Percentiles rank a stretch among this genome's conserved stretches.
Evolutionary conservation across 1,140 invertebrate genomes (phyloP).

Genomic region (Nasonia giraulti): DNA sequence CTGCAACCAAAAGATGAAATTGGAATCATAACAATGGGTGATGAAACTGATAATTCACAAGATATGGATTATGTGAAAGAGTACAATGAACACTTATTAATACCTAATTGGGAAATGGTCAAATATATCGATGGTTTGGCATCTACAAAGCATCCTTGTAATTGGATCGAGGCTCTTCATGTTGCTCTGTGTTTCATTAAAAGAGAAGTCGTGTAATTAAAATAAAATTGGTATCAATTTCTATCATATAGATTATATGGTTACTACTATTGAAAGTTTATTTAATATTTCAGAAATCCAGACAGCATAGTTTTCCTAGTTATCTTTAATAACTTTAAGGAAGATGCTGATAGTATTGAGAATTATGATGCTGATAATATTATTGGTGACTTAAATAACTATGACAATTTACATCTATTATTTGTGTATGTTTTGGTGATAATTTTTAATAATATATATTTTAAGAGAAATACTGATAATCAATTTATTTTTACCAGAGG

Average conservation of each 20-base stretch:
- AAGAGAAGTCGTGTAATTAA: constrained; percentile 54
- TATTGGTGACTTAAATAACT: constrained; percentile 5
- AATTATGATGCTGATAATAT: constrained; percentile 51
- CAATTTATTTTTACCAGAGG: constrained; percentile 49
- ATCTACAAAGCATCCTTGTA: constrained; percentile 45
- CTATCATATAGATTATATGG: background rate
- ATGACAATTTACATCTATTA: constrained; percentile 47
- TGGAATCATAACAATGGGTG: constrained; percentile 61
- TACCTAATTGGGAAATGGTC: constrained; percentile 59
- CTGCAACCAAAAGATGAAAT: constrained; percentile 60
- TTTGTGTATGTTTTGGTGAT: constrained; percentile 50
- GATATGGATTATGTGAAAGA: constrained; percentile 40
- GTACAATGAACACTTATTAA: constrained; percentile 46
- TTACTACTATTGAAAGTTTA: background rate
- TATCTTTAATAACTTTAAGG: constrained; percentile 56
- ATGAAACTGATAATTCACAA: constrained; percentile 36
- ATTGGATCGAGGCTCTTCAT: constrained; percentile 58
- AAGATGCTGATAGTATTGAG: constrained; percentile 50
- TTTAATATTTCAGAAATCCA: constrained; percentile 51
- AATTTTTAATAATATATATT: constrained; percentile 35
- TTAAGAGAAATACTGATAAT: background rate
- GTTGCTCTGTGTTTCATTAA: constrained; percentile 53
- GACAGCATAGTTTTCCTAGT: constrained; percentile 45
- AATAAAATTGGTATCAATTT: background rate
- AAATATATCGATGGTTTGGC: constrained; percentile 53